Conservation (phyloP, 2,888 invertebrate species). For the Drosophila paramelanica region DNA sequence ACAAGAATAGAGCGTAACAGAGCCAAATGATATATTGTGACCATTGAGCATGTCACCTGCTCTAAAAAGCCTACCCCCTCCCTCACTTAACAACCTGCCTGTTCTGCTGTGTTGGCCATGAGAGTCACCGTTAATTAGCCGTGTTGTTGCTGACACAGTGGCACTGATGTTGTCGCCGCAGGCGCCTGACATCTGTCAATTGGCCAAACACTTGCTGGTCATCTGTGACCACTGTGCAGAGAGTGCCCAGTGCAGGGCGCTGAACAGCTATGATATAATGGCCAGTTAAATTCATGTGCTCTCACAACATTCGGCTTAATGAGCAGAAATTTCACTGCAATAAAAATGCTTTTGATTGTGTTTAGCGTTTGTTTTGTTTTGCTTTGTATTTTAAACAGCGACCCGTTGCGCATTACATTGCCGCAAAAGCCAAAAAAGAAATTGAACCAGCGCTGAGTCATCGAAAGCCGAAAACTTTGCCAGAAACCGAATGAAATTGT, state of each 20-base stretch:
- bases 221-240: neutral
- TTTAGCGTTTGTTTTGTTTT: conserved; percentile 20
- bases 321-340: conserved; percentile 73
- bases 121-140: conserved; percentile 49
- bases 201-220: conserved; percentile 17
- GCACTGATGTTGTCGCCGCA: conserved; percentile 30
- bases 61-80: conserved; percentile 30
- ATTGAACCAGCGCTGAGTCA: conserved; percentile 42
- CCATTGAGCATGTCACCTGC: conserved; percentile 55
- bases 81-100: conserved; percentile 19
- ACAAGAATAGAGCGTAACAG: conserved; percentile 1
- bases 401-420: conserved; percentile 21
- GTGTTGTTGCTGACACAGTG: conserved; percentile 1
- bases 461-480: conserved; percentile 7
- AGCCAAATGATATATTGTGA: neutral
- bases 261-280: conserved; percentile 42
- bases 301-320: conserved; percentile 70
- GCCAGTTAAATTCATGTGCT: conserved; percentile 53
- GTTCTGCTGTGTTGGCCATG: conserved; percentile 72
- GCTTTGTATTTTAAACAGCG: conserved; percentile 21
- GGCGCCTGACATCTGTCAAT: conserved; percentile 28
- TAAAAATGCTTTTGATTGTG: conserved; percentile 63
- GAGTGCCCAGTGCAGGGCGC: neutral
- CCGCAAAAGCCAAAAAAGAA: conserved; percentile 39
- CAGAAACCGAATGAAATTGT: conserved; percentile 12